These are phyloP conservation scores for Pyrocephalus nanus DNA, from an alignment of 2,797 vertebrate species.

Conservation along the genomic window DNA sequence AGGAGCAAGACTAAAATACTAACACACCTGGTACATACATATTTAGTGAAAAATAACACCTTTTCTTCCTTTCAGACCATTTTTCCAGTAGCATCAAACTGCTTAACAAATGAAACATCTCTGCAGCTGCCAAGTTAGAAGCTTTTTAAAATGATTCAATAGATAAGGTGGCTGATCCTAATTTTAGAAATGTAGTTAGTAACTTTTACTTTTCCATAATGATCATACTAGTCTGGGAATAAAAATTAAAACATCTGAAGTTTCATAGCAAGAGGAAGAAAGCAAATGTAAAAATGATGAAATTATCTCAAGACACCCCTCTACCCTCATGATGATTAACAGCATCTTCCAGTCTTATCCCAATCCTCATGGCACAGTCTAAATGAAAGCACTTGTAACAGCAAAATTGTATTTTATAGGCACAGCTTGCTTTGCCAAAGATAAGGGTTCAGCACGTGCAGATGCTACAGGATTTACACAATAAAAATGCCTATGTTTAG, in stretches of 20 bases:
- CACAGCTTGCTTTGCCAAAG: not conserved
- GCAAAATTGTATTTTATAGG: not conserved
- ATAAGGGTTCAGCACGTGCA: not conserved
- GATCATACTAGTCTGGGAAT: not conserved
- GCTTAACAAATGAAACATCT: constrained; percentile 1
- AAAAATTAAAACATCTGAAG: not conserved
- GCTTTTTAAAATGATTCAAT: not conserved
- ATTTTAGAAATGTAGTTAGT: not conserved
- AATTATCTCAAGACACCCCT: not conserved
- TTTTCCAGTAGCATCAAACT: not conserved
- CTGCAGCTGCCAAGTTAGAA: not conserved
- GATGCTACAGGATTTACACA: rapidly evolving
- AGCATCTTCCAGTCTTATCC: not conserved
- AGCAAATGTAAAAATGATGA: not conserved
- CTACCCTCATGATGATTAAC: not conserved
- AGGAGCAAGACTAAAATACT: not conserved
- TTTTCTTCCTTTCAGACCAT: not conserved
- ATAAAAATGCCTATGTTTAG: not conserved
- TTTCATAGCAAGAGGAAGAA: not conserved
- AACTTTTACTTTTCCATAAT: not conserved
- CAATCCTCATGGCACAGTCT: not conserved
- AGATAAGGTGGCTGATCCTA: not conserved
- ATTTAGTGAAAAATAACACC: not conserved
- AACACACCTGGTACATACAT: not conserved
- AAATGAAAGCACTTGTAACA: not conserved